phyloP scores from a whole-genome alignment of 2,113 vertebrate species.

The Leptosomus discolor region DNA sequence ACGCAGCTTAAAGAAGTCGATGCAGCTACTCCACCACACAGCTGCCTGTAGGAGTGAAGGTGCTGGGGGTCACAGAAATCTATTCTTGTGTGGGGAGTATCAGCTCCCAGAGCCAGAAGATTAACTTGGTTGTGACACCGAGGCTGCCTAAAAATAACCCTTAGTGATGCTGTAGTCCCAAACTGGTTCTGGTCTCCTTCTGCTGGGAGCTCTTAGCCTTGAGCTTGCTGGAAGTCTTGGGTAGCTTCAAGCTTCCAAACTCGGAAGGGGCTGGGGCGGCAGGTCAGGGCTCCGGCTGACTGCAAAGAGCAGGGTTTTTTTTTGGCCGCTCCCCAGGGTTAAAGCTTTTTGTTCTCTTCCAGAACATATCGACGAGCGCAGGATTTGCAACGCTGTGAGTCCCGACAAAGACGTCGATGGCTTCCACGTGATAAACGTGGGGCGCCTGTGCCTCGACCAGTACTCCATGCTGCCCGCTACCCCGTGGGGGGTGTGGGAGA shows the following conservation, averaged over 20 bases:
- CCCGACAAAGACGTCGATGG: conserved; percentile 95
- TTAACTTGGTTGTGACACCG: background rate
- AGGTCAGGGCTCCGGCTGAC: background rate
- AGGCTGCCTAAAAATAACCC: background rate
- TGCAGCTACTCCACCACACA: background rate
- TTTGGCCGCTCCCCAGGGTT: background rate
- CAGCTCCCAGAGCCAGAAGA: background rate
- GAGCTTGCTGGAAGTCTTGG: background rate
- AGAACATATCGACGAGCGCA: conserved; percentile 93
- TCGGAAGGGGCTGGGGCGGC: background rate
- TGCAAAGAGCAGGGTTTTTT: no score
- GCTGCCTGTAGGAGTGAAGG: background rate
- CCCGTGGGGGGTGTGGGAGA: conserved; percentile 95
- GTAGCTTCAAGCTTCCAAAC: background rate
- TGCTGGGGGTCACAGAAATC: background rate
- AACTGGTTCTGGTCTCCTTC: no score
- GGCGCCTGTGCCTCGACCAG: conserved; percentile 94
- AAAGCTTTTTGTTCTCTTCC: background rate
- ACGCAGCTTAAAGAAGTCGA: background rate
- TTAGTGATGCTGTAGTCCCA: no score
- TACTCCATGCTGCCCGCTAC: conserved; percentile 94
- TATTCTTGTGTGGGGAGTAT: background rate
- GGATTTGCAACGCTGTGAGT: conserved; percentile 89
- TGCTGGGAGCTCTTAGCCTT: no score
- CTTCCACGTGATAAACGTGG: conserved; percentile 94